A percentile compares a stretch with the other conserved stretches of the same genome.
phyloP scores from a whole-genome alignment of 1,140 invertebrate genomes.

The Drosophila guanche region DNA sequence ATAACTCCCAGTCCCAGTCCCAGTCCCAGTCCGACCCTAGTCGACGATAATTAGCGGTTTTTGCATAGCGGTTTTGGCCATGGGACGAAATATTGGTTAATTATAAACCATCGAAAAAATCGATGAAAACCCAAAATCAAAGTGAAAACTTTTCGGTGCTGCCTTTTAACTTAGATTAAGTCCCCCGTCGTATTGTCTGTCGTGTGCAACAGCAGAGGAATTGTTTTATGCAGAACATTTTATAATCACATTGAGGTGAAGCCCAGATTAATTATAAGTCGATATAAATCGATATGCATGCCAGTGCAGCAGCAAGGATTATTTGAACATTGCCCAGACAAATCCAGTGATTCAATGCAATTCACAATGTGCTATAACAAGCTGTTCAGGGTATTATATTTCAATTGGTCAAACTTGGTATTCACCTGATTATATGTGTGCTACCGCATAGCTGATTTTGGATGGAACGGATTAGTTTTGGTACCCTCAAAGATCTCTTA shows the following conservation, averaged over 20 bases:
- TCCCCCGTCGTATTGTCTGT: conserved; percentile 10
- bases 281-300: conserved; percentile 24
- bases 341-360: conserved; percentile 3
- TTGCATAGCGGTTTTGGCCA: conserved; percentile 18
- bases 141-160: conserved; percentile 8
- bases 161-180: conserved; percentile 39
- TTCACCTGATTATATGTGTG: too few relatives aligned
- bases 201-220: conserved; percentile 16
- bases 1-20: conserved; percentile 38
- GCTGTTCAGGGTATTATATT: not conserved
- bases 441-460: too few relatives aligned
- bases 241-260: conserved; percentile 36
- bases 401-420: not conserved
- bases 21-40: not conserved
- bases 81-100: conserved; percentile 49
- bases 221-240: conserved; percentile 21
- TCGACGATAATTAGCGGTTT: conserved; percentile 63
- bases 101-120: conserved; percentile 56
- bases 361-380: conserved; percentile 7
- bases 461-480: too few relatives aligned
- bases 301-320: conserved; percentile 3
- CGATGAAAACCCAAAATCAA: conserved; percentile 23
- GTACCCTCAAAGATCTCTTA: too few relatives aligned
- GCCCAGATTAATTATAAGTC: conserved; percentile 40
- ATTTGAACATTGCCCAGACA: not conserved